phyloP scores from a whole-genome alignment of 2,113 vertebrate species.

The Osmerus eperlanus region DNA sequence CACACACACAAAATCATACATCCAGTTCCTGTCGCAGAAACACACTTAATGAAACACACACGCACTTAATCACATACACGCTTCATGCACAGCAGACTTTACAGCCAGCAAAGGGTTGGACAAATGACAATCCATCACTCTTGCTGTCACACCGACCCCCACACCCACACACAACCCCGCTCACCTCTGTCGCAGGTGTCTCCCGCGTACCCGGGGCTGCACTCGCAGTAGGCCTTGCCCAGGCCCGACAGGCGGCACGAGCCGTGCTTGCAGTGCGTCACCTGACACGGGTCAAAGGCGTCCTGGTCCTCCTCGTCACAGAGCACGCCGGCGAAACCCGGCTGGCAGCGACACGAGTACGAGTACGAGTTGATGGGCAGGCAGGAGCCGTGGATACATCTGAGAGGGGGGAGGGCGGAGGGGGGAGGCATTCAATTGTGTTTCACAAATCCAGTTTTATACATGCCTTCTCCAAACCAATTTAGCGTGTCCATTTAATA shows the following conservation, averaged over 20 bases:
- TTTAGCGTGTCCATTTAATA: no score
- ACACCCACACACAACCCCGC: not conserved
- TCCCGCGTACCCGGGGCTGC: conserved; percentile 89
- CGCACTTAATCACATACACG: no score
- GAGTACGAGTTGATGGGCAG: conserved; percentile 96
- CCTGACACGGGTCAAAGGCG: conserved; percentile 82
- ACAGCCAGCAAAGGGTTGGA: not conserved
- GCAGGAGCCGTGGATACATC: conserved; percentile 92
- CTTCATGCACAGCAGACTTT: no score
- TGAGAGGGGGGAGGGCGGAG: conserved; percentile 55
- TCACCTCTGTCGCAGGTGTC: conserved; percentile 92
- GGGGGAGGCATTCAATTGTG: not conserved
- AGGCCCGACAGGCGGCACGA: conserved; percentile 90
- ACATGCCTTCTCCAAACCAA: no score
- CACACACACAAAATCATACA: not conserved
- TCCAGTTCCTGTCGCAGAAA: not conserved
- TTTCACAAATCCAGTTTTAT: no score
- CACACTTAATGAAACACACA: no score
- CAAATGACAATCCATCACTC: not conserved
- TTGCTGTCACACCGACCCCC: not conserved
- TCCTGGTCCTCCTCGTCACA: conserved; percentile 88
- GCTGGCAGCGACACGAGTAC: conserved; percentile 96
- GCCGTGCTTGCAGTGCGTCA: conserved; percentile 89
- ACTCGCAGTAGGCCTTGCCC: conserved; percentile 94
- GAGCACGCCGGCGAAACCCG: conserved; percentile 87